A percentile compares a stretch with the other conserved stretches of the same genome.
These are phyloP conservation scores for Syngnathus acus DNA, from an alignment of 2,797 vertebrate species.

Conservation along the genomic window DNA sequence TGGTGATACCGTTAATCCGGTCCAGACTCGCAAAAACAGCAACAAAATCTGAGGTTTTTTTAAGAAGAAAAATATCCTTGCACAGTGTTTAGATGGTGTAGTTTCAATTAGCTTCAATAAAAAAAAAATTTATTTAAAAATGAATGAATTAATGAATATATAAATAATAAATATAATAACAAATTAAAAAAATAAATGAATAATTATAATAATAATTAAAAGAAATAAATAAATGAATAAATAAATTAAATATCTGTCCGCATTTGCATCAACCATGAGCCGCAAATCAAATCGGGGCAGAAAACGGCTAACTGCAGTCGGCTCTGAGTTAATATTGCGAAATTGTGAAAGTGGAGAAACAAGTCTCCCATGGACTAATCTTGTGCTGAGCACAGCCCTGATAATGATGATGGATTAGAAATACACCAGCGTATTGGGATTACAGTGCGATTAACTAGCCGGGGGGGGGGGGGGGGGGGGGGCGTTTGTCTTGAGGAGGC, in stretches of 20 bases:
- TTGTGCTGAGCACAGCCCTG: conserved; percentile 64
- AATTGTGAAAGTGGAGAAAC: conserved; percentile 40
- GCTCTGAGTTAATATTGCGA: conserved; percentile 49
- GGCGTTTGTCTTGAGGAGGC: conserved; percentile 36
- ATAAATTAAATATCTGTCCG: background rate
- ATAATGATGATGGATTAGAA: conserved; percentile 74
- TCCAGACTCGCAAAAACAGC: background rate
- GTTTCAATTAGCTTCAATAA: too few relatives aligned
- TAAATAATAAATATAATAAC: too few relatives aligned
- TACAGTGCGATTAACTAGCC: conserved; percentile 69
- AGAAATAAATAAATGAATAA: too few relatives aligned
- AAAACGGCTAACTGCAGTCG: background rate
- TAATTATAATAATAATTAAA: too few relatives aligned
- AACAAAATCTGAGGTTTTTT: too few relatives aligned
- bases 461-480: conserved; percentile 16
- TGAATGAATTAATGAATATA: too few relatives aligned
- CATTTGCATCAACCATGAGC: background rate
- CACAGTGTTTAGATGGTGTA: too few relatives aligned
- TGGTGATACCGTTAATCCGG: background rate
- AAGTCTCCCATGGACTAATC: conserved; percentile 57
- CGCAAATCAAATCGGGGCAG: background rate
- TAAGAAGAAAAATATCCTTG: too few relatives aligned
- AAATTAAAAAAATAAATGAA: too few relatives aligned
- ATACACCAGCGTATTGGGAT: conserved; percentile 69
- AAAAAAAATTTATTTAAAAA: too few relatives aligned